Percentiles rank a stretch among this genome's conserved stretches.
phyloP scores from a whole-genome alignment of 2,797 vertebrate genomes.

The Chromobotia macracanthus region DNA sequence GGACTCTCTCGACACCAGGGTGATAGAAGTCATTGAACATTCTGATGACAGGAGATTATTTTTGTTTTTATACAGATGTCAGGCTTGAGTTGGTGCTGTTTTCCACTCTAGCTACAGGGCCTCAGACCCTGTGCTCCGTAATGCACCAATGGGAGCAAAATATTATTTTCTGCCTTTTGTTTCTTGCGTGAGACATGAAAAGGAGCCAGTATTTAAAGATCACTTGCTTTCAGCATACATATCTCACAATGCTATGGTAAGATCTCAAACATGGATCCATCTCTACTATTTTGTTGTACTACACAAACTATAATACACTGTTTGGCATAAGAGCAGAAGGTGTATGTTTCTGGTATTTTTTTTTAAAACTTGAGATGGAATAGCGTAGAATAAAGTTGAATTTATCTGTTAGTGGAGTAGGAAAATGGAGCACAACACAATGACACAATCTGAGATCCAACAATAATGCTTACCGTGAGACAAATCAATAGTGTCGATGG shows the following conservation, averaged over 20 bases:
- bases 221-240: slow-evolving; percentile 26
- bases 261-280: background rate
- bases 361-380: background rate
- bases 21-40: slow-evolving; percentile 85
- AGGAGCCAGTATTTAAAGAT: slow-evolving; percentile 73
- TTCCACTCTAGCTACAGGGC: slow-evolving; percentile 72
- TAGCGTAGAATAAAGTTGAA: slow-evolving; percentile 1
- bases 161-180: slow-evolving; percentile 56
- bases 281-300: background rate
- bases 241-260: background rate
- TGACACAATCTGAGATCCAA: slow-evolving; percentile 59
- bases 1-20: slow-evolving; percentile 78
- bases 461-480: slow-evolving; percentile 62
- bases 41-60: slow-evolving; percentile 91
- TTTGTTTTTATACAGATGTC: slow-evolving; percentile 88
- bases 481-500: slow-evolving; percentile 78
- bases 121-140: slow-evolving; percentile 55
- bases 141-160: slow-evolving; percentile 55
- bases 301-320: background rate
- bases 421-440: slow-evolving; percentile 54
- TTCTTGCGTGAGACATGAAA: slow-evolving; percentile 49
- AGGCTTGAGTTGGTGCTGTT: slow-evolving; percentile 83
- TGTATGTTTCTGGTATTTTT: background rate
- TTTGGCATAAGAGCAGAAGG: background rate
- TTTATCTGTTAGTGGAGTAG: slow-evolving; percentile 15